Conservation (phyloP, 2,888 invertebrate species). For the Aporophyla lueneburgensis region DNA sequence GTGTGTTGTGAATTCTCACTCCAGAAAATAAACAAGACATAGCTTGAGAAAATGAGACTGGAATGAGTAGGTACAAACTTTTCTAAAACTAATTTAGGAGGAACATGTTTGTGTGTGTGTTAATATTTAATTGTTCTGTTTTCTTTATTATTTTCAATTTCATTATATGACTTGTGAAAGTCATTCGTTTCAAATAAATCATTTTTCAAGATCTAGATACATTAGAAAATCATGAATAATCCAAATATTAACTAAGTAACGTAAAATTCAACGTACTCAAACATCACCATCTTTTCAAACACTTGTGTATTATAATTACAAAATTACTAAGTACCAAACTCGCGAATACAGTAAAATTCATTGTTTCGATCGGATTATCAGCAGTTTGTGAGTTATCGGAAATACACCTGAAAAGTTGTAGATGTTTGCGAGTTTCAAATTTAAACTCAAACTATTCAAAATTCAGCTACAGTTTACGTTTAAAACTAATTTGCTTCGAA, state of each 20-base stretch:
- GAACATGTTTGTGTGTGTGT: not conserved
- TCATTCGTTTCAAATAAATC: conserved; percentile 11
- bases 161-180: not conserved
- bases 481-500: not conserved
- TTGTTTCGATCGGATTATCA: conserved; percentile 42
- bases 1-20: conserved; percentile 30
- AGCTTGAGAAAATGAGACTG: conserved; percentile 9
- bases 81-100: not conserved
- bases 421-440: conserved; percentile 23
- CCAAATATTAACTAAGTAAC: not conserved
- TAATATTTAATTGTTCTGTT: conserved; percentile 17
- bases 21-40: not conserved
- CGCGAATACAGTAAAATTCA: conserved; percentile 36
- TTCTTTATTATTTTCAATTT: conserved; percentile 20
- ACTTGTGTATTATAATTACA: conserved; percentile 5
- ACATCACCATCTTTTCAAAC: not conserved
- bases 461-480: conserved; percentile 7
- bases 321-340: conserved; percentile 30
- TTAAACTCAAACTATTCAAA: conserved; percentile 39
- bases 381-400: conserved; percentile 41
- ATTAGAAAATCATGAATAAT: not conserved
- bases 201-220: not conserved
- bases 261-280: not conserved
- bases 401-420: conserved; percentile 31
- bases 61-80: conserved; percentile 23